phyloP scores from a whole-genome alignment of 2,888 invertebrate genomes.

The Thumatha senex region DNA sequence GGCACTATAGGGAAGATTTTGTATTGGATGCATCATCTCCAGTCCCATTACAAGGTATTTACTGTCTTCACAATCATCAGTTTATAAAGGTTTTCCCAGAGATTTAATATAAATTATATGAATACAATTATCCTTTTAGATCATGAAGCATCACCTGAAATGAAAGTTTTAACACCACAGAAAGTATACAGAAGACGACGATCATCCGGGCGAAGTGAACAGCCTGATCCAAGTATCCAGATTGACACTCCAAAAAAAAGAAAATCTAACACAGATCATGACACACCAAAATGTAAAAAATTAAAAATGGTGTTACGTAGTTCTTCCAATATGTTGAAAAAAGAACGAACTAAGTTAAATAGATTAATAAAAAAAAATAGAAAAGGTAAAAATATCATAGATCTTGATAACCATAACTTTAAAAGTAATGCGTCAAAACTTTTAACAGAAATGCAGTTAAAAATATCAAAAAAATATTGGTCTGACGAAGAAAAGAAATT shows the following conservation, averaged over 20 bases:
- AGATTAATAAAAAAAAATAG: neutral
- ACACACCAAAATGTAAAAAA: neutral
- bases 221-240: too few relatives aligned
- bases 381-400: too few relatives aligned
- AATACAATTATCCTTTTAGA: too few relatives aligned
- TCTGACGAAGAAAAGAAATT: conserved; percentile 17
- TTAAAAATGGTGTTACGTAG: too few relatives aligned
- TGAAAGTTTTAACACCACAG: neutral
- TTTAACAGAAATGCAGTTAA: conserved; percentile 7
- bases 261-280: neutral
- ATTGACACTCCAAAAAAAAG: too few relatives aligned
- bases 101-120: too few relatives aligned
- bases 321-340: neutral
- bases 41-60: too few relatives aligned
- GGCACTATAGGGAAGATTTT: too few relatives aligned
- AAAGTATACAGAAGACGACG: too few relatives aligned
- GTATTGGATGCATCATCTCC: too few relatives aligned
- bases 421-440: neutral
- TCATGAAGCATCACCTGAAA: neutral
- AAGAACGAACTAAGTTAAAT: neutral
- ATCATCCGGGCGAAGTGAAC: neutral
- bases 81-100: too few relatives aligned
- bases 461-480: conserved; percentile 20
- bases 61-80: too few relatives aligned
- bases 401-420: neutral